Percentiles rank a stretch among this genome's conserved stretches.
These are phyloP conservation scores for Mythimna albipuncta DNA, from an alignment of 2,888 invertebrate genomes.

Conservation along the genomic window DNA sequence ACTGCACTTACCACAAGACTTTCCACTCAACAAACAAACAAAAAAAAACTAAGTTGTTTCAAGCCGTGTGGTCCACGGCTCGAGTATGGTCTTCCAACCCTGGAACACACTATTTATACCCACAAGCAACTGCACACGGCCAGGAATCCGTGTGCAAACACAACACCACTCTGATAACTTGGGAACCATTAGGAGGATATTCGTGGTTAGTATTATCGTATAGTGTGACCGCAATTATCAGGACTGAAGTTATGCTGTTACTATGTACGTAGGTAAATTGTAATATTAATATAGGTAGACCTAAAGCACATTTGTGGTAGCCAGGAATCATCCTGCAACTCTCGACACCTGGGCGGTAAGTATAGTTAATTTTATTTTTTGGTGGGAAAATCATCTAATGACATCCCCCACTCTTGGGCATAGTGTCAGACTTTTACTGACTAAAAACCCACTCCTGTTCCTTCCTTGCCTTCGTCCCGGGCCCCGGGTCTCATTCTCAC, in stretches of 20 bases:
- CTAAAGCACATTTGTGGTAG: no score
- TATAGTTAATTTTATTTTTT: no score
- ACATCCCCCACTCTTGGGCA: no score
- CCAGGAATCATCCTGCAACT: no score
- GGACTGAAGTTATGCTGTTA: background rate
- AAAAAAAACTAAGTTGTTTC: conserved; percentile 31
- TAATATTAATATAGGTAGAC: no score
- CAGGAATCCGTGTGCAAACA: conserved; percentile 65
- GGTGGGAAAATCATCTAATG: no score
- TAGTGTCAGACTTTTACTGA: no score
- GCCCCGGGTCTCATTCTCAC: no score
- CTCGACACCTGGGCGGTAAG: no score
- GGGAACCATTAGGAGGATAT: conserved; percentile 36
- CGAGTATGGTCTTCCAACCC: conserved; percentile 61
- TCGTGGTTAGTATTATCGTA: conserved; percentile 53
- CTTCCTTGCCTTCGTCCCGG: no score
- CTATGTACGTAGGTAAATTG: background rate
- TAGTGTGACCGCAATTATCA: background rate
- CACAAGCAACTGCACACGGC: conserved; percentile 53
- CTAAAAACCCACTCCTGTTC: no score
- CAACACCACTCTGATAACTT: conserved; percentile 28
- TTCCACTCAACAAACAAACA: conserved; percentile 7
- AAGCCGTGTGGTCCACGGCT: conserved; percentile 78
- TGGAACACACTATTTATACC: conserved; percentile 63
- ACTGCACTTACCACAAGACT: conserved; percentile 56